A percentile compares a stretch with the other conserved stretches of the same genome.
These are phyloP conservation scores for Tridacna crocea DNA, from an alignment of 2,888 invertebrate species.

Conservation along the genomic window DNA sequence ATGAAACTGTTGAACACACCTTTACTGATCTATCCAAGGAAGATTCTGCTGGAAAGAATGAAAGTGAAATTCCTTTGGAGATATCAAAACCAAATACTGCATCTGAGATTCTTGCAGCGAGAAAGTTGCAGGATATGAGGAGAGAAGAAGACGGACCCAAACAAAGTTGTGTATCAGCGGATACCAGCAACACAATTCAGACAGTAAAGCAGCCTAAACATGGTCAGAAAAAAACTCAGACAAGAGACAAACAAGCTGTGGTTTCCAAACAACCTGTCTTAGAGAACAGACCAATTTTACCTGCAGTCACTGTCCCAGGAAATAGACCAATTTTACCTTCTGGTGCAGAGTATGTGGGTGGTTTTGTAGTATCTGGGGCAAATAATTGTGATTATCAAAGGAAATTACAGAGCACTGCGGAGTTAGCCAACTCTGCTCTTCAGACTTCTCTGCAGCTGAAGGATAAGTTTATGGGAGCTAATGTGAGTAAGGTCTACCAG, in stretches of 20 bases:
- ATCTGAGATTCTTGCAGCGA: conserved; percentile 29
- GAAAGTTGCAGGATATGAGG: not conserved
- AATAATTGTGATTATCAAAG: not conserved
- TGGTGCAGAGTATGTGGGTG: conserved; percentile 51
- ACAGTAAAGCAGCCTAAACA: no score
- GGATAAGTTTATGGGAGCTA: conserved; percentile 7
- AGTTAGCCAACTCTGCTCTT: conserved; percentile 32
- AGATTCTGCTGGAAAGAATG: not conserved
- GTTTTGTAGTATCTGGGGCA: conserved; percentile 30
- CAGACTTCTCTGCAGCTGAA: conserved; percentile 31
- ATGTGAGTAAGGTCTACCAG: not conserved
- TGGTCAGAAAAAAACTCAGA: no score
- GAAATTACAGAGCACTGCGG: conserved; percentile 29
- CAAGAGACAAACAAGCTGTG: no score
- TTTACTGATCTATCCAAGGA: not conserved
- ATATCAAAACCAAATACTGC: conserved; percentile 3
- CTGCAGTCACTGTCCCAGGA: no score
- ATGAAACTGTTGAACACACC: not conserved
- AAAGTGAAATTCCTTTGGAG: not conserved
- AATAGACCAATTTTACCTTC: no score
- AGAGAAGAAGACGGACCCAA: conserved; percentile 3
- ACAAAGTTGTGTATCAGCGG: no score
- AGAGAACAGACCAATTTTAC: no score
- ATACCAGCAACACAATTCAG: no score
- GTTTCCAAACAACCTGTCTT: no score